phyloP scores from a whole-genome alignment of 2,888 invertebrate species.

The Hylaea fasciaria region DNA sequence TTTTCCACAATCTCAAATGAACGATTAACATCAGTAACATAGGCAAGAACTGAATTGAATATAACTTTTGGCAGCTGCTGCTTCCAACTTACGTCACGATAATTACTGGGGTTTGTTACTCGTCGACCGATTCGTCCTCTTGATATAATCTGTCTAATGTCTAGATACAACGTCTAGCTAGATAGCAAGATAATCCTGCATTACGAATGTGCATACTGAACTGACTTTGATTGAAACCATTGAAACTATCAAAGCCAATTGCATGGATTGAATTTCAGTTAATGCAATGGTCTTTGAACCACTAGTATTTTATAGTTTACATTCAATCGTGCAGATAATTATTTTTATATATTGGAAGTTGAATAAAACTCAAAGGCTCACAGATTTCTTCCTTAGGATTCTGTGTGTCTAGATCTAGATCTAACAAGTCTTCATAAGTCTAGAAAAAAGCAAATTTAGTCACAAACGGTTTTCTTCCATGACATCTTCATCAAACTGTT shows the following conservation, averaged over 20 bases:
- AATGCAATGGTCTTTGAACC: slow-evolving; percentile 20
- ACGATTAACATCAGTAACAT: not conserved
- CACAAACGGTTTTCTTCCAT: not conserved
- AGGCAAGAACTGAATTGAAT: not conserved
- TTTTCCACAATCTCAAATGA: not conserved
- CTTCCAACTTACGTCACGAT: slow-evolving; percentile 42
- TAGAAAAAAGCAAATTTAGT: not conserved
- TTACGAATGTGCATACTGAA: slow-evolving; percentile 52
- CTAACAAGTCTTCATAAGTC: too few relatives aligned
- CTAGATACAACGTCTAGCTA: slow-evolving; percentile 63
- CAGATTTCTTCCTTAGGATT: too few relatives aligned
- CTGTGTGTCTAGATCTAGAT: too few relatives aligned
- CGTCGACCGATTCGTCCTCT: slow-evolving; percentile 67
- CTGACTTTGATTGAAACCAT: slow-evolving; percentile 46
- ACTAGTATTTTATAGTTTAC: too few relatives aligned
- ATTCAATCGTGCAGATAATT: too few relatives aligned
- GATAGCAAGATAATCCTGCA: slow-evolving; percentile 66
- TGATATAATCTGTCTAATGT: slow-evolving; percentile 62
- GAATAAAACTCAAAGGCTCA: too few relatives aligned
- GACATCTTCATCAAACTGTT: slow-evolving; percentile 15
- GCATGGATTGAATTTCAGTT: slow-evolving; percentile 38
- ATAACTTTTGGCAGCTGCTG: slow-evolving; percentile 23
- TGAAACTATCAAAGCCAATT: slow-evolving; percentile 42
- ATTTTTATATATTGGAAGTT: too few relatives aligned
- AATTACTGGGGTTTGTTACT: slow-evolving; percentile 56